These are phyloP conservation scores for Carabus problematicus DNA, from an alignment of 2,888 invertebrate genomes.

Conservation along the genomic window DNA sequence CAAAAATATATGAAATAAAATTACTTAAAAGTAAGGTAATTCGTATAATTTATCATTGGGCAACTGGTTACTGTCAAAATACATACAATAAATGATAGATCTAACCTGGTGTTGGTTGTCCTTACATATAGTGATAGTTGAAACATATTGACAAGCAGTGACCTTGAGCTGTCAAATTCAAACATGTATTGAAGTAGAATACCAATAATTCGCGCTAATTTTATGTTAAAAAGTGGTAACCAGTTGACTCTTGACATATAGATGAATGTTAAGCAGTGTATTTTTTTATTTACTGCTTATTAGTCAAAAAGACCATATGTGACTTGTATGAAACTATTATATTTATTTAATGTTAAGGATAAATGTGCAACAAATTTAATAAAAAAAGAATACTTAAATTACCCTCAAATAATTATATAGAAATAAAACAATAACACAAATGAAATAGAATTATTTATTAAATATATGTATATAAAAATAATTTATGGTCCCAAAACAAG, in stretches of 20 bases:
- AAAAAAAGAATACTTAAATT: slow-evolving; percentile 28
- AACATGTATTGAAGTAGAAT: too few species aligned
- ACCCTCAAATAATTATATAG: not conserved
- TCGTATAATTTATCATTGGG: too few species aligned
- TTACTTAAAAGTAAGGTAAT: too few species aligned
- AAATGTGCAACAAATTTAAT: slow-evolving; percentile 29
- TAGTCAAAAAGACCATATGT: slow-evolving; percentile 25
- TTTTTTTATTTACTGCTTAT: slow-evolving; percentile 11
- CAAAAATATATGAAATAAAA: too few species aligned
- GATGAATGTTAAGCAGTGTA: slow-evolving; percentile 9
- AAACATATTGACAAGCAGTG: too few species aligned
- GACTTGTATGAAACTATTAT: slow-evolving; percentile 32
- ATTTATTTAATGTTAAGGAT: slow-evolving; percentile 34
- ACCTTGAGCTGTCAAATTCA: too few species aligned
- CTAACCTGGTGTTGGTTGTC: too few species aligned
- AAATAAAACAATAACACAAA: too few species aligned
- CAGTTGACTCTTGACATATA: slow-evolving; percentile 1
- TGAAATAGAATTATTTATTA: slow-evolving; percentile 26
- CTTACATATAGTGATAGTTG: too few species aligned
- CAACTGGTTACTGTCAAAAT: too few species aligned
- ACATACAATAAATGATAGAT: too few species aligned
- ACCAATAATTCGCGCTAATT: too few species aligned
- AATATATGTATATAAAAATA: slow-evolving; percentile 35
- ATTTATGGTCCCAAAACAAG: slow-evolving; percentile 40
- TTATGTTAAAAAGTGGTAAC: not conserved